Percentiles rank a stretch among this genome's conserved stretches.
Evolutionary conservation across 2,797 vertebrate species (phyloP).

Genomic region (Chelon labrosus): DNA sequence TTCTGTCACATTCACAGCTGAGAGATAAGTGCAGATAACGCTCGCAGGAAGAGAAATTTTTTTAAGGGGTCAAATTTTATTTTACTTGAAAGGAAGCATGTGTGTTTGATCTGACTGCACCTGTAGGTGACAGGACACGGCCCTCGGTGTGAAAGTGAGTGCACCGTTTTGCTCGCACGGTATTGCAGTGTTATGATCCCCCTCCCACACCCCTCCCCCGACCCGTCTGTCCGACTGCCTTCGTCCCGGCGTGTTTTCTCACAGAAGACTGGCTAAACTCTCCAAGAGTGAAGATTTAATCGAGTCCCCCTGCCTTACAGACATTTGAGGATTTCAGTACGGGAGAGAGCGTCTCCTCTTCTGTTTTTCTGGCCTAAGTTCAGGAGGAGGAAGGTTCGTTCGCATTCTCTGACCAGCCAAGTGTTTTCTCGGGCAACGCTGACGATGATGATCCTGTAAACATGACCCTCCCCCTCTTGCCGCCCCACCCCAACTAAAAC

Average conservation of each 20-base stretch:
- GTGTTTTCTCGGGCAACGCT: constrained; percentile 54
- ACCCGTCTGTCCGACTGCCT: constrained; percentile 24
- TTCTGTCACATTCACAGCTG: constrained; percentile 61
- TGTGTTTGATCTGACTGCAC: constrained; percentile 81
- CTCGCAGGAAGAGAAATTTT: constrained; percentile 60
- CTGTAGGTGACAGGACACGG: constrained; percentile 73
- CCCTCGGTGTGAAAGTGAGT: constrained; percentile 63
- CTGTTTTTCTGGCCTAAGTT: constrained; percentile 49
- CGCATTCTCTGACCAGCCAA: constrained; percentile 72
- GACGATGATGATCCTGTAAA: constrained; percentile 76
- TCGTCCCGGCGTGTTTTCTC: constrained; percentile 65
- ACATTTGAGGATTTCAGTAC: constrained; percentile 83
- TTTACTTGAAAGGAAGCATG: constrained; percentile 74
- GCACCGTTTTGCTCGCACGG: constrained; percentile 81
- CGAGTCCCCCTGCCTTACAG: constrained; percentile 79
- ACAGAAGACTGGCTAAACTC: constrained; percentile 63
- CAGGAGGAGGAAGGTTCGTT: constrained; percentile 34
- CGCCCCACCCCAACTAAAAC: constrained; percentile 65
- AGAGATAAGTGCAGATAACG: constrained; percentile 69
- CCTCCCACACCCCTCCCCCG: neutral
- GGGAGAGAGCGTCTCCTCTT: constrained; percentile 41
- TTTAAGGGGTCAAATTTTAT: constrained; percentile 52
- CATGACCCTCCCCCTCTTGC: constrained; percentile 33
- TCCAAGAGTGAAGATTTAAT: constrained; percentile 76
- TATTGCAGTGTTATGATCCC: constrained; percentile 77